These are phyloP conservation scores for Drosophila eugracilis DNA, from an alignment of 1,140 invertebrate species.

Conservation along the genomic window DNA sequence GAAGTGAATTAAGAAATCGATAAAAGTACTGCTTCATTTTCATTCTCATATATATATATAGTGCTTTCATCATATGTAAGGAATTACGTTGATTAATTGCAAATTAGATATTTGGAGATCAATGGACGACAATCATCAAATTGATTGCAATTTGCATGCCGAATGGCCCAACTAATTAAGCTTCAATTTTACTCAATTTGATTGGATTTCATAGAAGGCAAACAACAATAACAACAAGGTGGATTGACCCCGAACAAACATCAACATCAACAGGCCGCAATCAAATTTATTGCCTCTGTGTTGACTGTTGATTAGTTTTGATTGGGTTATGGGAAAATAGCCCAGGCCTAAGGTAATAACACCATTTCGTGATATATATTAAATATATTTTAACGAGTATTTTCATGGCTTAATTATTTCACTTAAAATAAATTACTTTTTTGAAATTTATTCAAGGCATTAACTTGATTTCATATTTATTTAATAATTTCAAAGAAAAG, in stretches of 20 bases:
- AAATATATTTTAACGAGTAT: too few relatives aligned
- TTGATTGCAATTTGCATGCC: slow-evolving; percentile 42
- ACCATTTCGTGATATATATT: neutral
- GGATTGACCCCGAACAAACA: slow-evolving; percentile 46
- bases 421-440: neutral
- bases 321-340: slow-evolving; percentile 45
- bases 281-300: slow-evolving; percentile 20
- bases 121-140: slow-evolving; percentile 59
- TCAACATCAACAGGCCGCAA: slow-evolving; percentile 31
- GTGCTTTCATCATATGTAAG: slow-evolving; percentile 11
- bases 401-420: too few relatives aligned
- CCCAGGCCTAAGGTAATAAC: slow-evolving; percentile 14
- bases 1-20: slow-evolving; percentile 47
- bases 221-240: slow-evolving; percentile 14
- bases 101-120: slow-evolving; percentile 46
- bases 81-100: slow-evolving; percentile 48
- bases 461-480: too few relatives aligned
- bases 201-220: slow-evolving; percentile 30
- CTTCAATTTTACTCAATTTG: slow-evolving; percentile 44
- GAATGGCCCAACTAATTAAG: slow-evolving; percentile 56
- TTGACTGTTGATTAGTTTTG: slow-evolving; percentile 64
- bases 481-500: too few relatives aligned
- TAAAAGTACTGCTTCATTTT: slow-evolving; percentile 30
- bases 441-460: neutral
- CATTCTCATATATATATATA: neutral